Conservation (phyloP, 2,797 vertebrate genomes). For the Eremophila alpestris region DNA sequence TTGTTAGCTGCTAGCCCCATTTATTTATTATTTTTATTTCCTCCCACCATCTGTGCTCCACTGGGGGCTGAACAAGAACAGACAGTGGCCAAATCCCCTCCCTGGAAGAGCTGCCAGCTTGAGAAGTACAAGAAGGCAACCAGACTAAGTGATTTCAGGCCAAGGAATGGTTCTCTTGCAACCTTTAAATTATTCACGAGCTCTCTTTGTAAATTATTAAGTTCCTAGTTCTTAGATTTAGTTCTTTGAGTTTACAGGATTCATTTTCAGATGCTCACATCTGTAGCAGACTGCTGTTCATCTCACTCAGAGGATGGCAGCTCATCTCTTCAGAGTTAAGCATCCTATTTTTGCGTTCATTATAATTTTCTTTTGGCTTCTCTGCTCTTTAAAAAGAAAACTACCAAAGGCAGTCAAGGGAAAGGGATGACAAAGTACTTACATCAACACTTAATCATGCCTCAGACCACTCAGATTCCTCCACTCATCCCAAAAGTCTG, state of each 20-base stretch:
- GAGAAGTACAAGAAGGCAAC: neutral
- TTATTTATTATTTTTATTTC: neutral
- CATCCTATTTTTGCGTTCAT: neutral
- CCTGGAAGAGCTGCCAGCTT: neutral
- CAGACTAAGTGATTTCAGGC: constrained; percentile 13
- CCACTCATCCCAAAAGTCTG: neutral
- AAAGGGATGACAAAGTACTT: neutral
- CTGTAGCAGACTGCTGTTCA: neutral
- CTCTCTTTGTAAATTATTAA: constrained; percentile 60
- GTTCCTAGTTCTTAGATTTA: constrained; percentile 23
- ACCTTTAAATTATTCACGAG: constrained; percentile 4
- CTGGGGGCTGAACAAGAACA: neutral
- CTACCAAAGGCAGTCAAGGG: neutral
- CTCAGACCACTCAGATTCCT: neutral
- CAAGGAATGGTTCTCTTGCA: constrained; percentile 27
- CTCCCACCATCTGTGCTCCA: neutral
- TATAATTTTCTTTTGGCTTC: neutral
- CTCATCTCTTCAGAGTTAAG: neutral
- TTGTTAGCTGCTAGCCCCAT: neutral
- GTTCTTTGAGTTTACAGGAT: constrained; percentile 40
- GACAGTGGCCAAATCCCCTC: neutral
- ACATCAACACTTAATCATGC: neutral
- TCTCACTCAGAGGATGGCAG: neutral
- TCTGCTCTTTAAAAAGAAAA: neutral
- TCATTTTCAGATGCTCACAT: neutral